These are phyloP conservation scores for Schrankia costaestrigalis DNA, from an alignment of 2,888 invertebrate genomes.

Conservation along the genomic window DNA sequence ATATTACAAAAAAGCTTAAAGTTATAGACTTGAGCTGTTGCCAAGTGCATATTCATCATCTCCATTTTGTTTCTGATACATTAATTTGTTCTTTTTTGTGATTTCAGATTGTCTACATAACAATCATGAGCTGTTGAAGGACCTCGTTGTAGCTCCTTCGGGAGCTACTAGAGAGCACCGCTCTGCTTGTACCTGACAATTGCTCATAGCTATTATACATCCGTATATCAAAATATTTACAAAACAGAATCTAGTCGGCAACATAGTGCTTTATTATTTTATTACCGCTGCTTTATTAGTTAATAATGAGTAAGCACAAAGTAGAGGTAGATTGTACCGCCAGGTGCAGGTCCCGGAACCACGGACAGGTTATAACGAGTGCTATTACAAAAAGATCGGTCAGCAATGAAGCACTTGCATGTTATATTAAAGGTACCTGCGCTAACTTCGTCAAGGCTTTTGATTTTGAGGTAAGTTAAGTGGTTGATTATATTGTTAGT, in stretches of 20 bases:
- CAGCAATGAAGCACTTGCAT: slow-evolving; percentile 79
- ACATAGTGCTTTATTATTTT: too few species aligned
- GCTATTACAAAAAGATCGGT: slow-evolving; percentile 84
- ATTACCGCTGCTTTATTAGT: slow-evolving; percentile 1
- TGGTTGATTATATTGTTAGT: slow-evolving; percentile 2
- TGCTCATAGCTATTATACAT: slow-evolving; percentile 20
- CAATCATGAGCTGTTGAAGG: slow-evolving; percentile 61
- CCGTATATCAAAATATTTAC: slow-evolving; percentile 30
- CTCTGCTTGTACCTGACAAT: slow-evolving; percentile 47
- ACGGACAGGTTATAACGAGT: slow-evolving; percentile 82
- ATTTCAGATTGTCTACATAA: slow-evolving; percentile 55
- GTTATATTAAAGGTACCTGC: slow-evolving; percentile 81
- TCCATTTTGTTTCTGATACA: too few species aligned
- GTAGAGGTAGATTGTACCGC: slow-evolving; percentile 80
- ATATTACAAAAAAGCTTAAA: too few species aligned
- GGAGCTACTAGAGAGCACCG: slow-evolving; percentile 53
- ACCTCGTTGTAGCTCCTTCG: slow-evolving; percentile 47
- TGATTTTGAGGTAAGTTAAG: slow-evolving; percentile 78
- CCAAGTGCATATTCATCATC: too few species aligned
- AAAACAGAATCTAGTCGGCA: slow-evolving; percentile 19
- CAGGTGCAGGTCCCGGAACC: slow-evolving; percentile 78
- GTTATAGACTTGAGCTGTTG: too few species aligned
- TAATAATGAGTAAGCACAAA: slow-evolving; percentile 64
- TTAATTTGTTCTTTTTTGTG: too few species aligned
- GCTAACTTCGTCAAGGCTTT: slow-evolving; percentile 80